Conservation (phyloP, 2,888 invertebrate species). For the Priocnemis perturbator region DNA sequence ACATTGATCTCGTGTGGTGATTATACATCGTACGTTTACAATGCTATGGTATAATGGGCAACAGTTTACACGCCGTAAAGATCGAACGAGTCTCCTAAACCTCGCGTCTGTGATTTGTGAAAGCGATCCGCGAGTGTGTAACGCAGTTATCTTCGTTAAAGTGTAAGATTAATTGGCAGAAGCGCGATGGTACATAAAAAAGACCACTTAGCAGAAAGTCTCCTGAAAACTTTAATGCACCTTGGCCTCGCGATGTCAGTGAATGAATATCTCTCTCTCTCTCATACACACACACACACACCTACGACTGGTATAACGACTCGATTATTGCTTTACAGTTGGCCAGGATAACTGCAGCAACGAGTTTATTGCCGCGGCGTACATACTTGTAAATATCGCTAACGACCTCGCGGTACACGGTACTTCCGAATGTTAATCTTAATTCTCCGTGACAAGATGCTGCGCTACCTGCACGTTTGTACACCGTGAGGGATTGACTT, state of each 20-base stretch:
- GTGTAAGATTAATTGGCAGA: no score
- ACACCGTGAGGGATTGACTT: constrained; percentile 4
- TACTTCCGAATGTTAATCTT: constrained; percentile 58
- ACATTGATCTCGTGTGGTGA: no score
- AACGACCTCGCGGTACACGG: constrained; percentile 52
- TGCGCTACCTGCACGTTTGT: constrained; percentile 46
- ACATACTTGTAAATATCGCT: constrained; percentile 59
- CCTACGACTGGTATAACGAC: constrained; percentile 59
- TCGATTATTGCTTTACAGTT: constrained; percentile 63
- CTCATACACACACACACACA: neutral
- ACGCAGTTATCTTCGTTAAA: no score
- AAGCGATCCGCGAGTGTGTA: no score
- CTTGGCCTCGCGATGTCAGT: neutral
- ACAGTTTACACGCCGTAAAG: no score
- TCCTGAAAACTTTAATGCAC: neutral
- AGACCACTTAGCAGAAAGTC: neutral
- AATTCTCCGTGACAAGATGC: constrained; percentile 57
- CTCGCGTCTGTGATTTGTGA: no score
- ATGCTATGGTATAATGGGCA: no score
- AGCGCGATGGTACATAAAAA: neutral
- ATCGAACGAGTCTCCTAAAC: no score
- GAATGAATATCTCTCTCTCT: neutral
- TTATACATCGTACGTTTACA: no score
- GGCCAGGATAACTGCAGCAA: constrained; percentile 51
- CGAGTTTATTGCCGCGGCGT: constrained; percentile 54